A percentile compares a stretch with the other conserved stretches of the same genome.
Evolutionary conservation across 2,797 vertebrate genomes (phyloP).

Genomic region (Benthosema pterotum): DNA sequence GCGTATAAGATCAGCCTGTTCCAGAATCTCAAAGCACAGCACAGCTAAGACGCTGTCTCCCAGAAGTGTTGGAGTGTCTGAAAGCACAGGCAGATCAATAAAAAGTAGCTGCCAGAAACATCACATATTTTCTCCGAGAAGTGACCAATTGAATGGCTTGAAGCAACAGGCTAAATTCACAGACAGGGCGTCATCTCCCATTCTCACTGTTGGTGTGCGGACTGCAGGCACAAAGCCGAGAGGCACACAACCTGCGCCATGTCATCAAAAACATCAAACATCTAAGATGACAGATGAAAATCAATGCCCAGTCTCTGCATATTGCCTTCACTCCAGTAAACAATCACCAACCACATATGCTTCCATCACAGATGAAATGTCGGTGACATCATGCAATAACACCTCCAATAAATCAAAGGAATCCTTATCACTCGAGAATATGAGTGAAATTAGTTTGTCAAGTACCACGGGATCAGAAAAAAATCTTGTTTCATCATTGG

Average conservation of each 20-base stretch:
- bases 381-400: conserved; percentile 20
- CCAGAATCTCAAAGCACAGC: conserved; percentile 49
- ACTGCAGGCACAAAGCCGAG: conserved; percentile 46
- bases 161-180: conserved; percentile 73
- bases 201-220: conserved; percentile 83
- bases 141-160: conserved; percentile 25
- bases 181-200: conserved; percentile 94
- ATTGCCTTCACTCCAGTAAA: conserved; percentile 17
- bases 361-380: conserved; percentile 25
- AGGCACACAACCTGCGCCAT: conserved; percentile 47
- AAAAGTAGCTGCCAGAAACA: conserved; percentile 49
- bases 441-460: conserved; percentile 48
- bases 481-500: conserved; percentile 35
- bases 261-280: conserved; percentile 31
- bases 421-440: conserved; percentile 59
- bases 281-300: conserved; percentile 28
- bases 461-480: conserved; percentile 37
- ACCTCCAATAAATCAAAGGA: conserved; percentile 44
- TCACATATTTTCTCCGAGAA: conserved; percentile 45
- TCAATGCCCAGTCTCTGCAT: conserved; percentile 13
- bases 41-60: conserved; percentile 45
- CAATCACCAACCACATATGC: conserved; percentile 12
- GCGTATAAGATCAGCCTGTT: conserved; percentile 50
- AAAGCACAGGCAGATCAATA: conserved; percentile 42
- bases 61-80: conserved; percentile 51